These are phyloP conservation scores for Zophobas morio DNA, from an alignment of 1,140 invertebrate species.

Conservation along the genomic window DNA sequence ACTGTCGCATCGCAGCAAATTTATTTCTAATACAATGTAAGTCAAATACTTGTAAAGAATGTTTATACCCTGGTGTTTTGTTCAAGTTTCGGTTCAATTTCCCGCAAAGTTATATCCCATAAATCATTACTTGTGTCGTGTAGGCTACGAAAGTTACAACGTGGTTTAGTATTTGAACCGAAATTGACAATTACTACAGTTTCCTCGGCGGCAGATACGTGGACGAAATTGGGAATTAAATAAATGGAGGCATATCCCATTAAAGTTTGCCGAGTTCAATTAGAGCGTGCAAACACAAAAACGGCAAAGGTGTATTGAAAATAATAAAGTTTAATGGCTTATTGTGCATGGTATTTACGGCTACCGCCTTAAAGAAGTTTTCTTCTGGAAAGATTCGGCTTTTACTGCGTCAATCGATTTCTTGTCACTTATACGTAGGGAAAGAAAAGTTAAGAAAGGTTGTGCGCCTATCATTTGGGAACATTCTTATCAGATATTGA, in stretches of 20 bases:
- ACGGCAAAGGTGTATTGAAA: background rate
- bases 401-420: constrained; percentile 30
- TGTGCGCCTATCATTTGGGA: constrained; percentile 37
- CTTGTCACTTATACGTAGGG: constrained; percentile 21
- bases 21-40: constrained; percentile 38
- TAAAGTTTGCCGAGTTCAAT: constrained; percentile 31
- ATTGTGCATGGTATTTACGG: constrained; percentile 2
- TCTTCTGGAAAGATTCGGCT: constrained; percentile 19
- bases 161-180: constrained; percentile 18
- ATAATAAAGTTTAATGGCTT: constrained; percentile 33
- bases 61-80: constrained; percentile 26
- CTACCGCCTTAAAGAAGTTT: background rate
- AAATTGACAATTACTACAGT: constrained; percentile 33
- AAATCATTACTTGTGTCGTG: constrained; percentile 36
- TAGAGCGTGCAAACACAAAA: constrained; percentile 17
- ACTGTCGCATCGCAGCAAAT: constrained; percentile 10
- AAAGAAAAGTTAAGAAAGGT: constrained; percentile 42
- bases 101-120: constrained; percentile 28
- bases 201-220: constrained; percentile 1
- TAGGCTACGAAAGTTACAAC: constrained; percentile 25
- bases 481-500: constrained; percentile 43
- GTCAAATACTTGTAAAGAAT: constrained; percentile 40
- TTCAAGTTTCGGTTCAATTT: constrained; percentile 38
- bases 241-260: constrained; percentile 23
- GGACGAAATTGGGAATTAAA: constrained; percentile 40